A percentile compares a stretch with the other conserved stretches of the same genome.
Evolutionary conservation across 2,888 invertebrate genomes (phyloP).

Genomic region (Drosophila cracens): DNA sequence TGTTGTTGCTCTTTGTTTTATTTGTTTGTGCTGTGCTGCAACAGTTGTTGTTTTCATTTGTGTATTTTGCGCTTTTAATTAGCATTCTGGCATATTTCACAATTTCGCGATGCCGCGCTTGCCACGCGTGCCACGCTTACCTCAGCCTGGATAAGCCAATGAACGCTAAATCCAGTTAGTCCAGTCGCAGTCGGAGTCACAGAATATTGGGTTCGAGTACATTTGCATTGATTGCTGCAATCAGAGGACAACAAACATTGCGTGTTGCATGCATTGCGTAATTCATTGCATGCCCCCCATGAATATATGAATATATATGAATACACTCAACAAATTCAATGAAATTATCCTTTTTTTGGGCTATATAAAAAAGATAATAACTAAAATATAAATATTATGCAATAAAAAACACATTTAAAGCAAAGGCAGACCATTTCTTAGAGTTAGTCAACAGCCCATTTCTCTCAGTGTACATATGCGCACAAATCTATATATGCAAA

Average conservation of each 20-base stretch:
- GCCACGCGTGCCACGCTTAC: too few species aligned
- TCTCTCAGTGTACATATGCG: background rate
- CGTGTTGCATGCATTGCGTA: conserved; percentile 13
- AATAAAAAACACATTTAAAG: background rate
- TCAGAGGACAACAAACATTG: conserved; percentile 20
- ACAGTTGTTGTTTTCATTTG: conserved; percentile 25
- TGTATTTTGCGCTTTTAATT: conserved; percentile 44
- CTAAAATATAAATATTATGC: too few species aligned
- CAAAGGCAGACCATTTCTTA: background rate
- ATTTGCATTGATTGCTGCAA: conserved; percentile 65
- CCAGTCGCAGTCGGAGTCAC: background rate
- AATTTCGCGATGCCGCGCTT: background rate
- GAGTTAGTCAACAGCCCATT: background rate
- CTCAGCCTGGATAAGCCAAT: conserved; percentile 7
- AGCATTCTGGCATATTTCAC: conserved; percentile 26
- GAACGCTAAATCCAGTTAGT: conserved; percentile 33
- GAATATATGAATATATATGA: conserved; percentile 15
- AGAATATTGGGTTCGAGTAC: conserved; percentile 6
- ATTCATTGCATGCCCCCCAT: conserved; percentile 28
- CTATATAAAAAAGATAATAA: too few species aligned
- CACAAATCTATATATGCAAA: conserved; percentile 4
- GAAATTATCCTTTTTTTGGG: too few species aligned
- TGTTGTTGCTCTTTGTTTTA: conserved; percentile 3
- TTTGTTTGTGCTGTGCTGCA: conserved; percentile 20
- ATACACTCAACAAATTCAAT: background rate